These are phyloP conservation scores for Puffinus mauretanicus DNA, from an alignment of 2,113 vertebrate species.

Conservation along the genomic window DNA sequence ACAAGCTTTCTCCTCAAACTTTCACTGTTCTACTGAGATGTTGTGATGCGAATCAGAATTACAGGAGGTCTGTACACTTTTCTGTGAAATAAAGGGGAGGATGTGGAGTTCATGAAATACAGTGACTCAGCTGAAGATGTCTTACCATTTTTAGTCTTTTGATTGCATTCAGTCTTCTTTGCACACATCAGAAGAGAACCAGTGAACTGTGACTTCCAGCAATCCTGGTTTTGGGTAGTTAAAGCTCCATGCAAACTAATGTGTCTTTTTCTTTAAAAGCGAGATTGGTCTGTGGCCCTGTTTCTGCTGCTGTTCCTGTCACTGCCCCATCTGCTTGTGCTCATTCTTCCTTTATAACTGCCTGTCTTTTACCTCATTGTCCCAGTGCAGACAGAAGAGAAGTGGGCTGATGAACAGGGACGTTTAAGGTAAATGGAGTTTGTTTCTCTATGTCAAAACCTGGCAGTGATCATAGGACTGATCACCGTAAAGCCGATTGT, in stretches of 20 bases:
- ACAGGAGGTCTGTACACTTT: not conserved
- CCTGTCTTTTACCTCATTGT: not conserved
- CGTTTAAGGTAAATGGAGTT: not conserved
- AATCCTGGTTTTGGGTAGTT: not conserved
- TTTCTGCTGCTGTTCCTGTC: not conserved
- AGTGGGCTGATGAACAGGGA: not conserved
- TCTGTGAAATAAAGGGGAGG: not conserved
- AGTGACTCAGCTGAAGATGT: not conserved
- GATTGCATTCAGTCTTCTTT: not conserved
- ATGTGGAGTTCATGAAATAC: not conserved
- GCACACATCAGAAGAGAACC: not conserved
- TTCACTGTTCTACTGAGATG: not conserved
- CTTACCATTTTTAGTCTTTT: not conserved
- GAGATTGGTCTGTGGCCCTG: fast-evolving
- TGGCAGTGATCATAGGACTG: fast-evolving
- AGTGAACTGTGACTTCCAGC: not conserved
- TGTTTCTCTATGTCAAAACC: not conserved
- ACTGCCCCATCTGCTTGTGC: not conserved
- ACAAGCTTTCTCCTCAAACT: not conserved
- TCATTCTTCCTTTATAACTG: not conserved
- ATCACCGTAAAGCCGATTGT: not conserved
- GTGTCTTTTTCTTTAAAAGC: not conserved
- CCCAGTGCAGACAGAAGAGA: not conserved
- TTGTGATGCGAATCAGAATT: not conserved
- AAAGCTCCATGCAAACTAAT: not conserved